Percentiles rank a stretch among this genome's conserved stretches.
phyloP scores from a whole-genome alignment of 2,888 invertebrate genomes.

The Acronicta aceris region DNA sequence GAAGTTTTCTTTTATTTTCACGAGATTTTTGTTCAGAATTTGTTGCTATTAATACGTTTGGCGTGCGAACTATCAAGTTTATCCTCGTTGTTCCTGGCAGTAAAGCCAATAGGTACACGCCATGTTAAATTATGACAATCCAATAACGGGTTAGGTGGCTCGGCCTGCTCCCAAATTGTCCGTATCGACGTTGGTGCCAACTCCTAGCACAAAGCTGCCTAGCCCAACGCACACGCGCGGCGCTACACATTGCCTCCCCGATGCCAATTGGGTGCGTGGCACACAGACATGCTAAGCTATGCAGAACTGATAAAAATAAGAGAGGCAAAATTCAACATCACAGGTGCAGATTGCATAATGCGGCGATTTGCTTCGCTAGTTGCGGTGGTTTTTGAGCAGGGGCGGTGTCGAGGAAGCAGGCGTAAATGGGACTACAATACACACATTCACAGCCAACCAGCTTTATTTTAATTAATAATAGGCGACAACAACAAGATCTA shows the following conservation, averaged over 20 bases:
- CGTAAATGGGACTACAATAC: too few species aligned
- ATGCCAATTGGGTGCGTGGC: conserved; percentile 48
- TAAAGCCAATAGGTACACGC: conserved; percentile 76
- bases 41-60: conserved; percentile 65
- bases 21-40: conserved; percentile 32
- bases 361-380: too few species aligned
- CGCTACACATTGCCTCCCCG: conserved; percentile 40
- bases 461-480: too few species aligned
- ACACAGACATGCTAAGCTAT: conserved; percentile 33
- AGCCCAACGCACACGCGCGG: conserved; percentile 55
- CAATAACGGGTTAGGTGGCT: conserved; percentile 84
- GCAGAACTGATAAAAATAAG: neutral
- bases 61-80: conserved; percentile 71
- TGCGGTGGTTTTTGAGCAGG: too few species aligned
- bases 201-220: conserved; percentile 70
- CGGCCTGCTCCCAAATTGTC: conserved; percentile 84
- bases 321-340: too few species aligned
- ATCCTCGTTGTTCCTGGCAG: conserved; percentile 71
- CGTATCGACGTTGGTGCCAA: conserved; percentile 81
- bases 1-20: conserved; percentile 22
- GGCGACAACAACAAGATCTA: too few species aligned
- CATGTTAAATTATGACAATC: conserved; percentile 86
- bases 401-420: too few species aligned
- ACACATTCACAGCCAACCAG: too few species aligned
- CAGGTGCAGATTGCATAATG: too few species aligned